A percentile compares a stretch with the other conserved stretches of the same genome.
phyloP scores from a whole-genome alignment of 2,797 vertebrate genomes.

The Borostomias antarcticus region DNA sequence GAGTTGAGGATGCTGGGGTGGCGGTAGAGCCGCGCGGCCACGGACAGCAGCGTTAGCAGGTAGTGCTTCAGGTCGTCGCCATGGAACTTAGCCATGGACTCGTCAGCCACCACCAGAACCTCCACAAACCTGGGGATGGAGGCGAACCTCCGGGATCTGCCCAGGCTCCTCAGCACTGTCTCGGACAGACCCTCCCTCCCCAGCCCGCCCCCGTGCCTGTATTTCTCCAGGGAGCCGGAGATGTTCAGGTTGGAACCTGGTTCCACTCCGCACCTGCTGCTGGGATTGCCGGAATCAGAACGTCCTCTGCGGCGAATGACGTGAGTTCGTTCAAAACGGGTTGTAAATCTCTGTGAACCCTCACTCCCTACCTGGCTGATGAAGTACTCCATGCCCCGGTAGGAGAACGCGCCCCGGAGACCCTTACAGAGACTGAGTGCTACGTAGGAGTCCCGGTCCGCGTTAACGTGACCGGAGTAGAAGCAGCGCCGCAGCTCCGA shows the following conservation, averaged over 20 bases:
- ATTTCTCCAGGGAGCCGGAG: conserved; percentile 80
- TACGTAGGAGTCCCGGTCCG: conserved; percentile 85
- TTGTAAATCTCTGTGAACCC: conserved; percentile 42
- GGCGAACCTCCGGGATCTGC: conserved; percentile 87
- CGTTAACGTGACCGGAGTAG: conserved; percentile 91
- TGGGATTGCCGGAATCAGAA: conserved; percentile 60
- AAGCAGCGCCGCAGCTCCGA: conserved; percentile 82
- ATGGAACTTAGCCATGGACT: conserved; percentile 94
- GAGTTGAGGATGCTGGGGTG: conserved; percentile 96
- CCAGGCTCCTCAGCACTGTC: conserved; percentile 61
- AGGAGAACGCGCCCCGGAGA: conserved; percentile 87
- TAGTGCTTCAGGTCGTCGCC: conserved; percentile 93
- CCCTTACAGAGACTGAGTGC: conserved; percentile 91
- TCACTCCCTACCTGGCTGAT: conserved; percentile 74
- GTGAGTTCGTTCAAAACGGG: conserved; percentile 71
- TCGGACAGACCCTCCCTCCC: conserved; percentile 45
- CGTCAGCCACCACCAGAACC: conserved; percentile 94
- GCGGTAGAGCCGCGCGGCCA: conserved; percentile 92
- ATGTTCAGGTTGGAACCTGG: conserved; percentile 76
- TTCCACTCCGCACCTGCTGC: conserved; percentile 87
- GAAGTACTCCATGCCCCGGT: conserved; percentile 85
- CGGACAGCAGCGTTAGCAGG: conserved; percentile 93
- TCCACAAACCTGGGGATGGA: conserved; percentile 93
- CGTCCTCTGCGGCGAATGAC: conserved; percentile 80
- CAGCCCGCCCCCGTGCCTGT: conserved; percentile 68